Conservation (phyloP, 2,888 invertebrate genomes). For the Willowsia nigromaculata region DNA sequence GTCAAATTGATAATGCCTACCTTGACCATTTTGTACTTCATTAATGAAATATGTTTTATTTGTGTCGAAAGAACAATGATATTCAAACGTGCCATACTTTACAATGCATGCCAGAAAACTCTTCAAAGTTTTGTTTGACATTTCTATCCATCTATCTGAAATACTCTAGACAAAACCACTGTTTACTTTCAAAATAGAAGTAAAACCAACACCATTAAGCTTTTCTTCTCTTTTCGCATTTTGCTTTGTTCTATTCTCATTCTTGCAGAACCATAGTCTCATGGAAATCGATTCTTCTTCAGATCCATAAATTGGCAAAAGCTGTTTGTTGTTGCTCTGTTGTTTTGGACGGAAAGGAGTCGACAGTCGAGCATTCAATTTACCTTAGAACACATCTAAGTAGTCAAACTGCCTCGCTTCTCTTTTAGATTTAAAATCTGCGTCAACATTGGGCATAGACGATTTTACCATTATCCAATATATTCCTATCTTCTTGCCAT, state of each 20-base stretch:
- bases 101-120: neutral
- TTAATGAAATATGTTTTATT: too few species aligned
- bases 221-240: neutral
- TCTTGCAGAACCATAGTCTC: conserved; percentile 1
- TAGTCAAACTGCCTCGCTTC: conserved; percentile 15
- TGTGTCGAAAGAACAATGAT: too few species aligned
- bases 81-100: too few species aligned
- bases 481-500: neutral
- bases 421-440: conserved; percentile 39
- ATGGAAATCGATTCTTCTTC: conserved; percentile 38
- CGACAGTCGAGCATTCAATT: conserved; percentile 30
- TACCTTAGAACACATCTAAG: conserved; percentile 26
- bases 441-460: conserved; percentile 23
- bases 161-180: neutral
- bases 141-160: neutral
- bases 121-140: neutral
- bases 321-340: conserved; percentile 1
- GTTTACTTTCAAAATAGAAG: neutral
- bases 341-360: neutral
- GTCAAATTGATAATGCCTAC: too few species aligned
- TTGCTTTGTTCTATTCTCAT: neutral
- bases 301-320: conserved; percentile 31
- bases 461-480: neutral
- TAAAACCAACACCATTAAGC: conserved; percentile 41
- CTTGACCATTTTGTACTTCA: too few species aligned